Evolutionary conservation across 92 coral and sea anemone genomes (phyloP), one percentile per base, ranked within the genome.

Genomic region (Phenganax marumi): DNA sequence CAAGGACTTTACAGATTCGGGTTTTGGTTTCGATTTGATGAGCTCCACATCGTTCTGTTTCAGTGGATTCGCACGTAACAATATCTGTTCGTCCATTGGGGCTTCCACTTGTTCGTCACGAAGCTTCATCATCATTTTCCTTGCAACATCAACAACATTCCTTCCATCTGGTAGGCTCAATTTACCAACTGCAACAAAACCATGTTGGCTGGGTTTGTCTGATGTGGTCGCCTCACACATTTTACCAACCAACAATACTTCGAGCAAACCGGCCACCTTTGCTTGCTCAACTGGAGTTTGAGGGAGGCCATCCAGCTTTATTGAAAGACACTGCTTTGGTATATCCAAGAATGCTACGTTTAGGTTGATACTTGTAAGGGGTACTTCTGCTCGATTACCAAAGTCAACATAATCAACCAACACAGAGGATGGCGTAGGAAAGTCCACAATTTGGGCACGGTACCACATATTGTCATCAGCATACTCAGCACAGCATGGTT

Each of bases 381-480:
- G 75, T 56, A 95, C 85, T 26, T 88, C 85, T 52, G 92, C 98
- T n/a, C 93, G 87, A 84, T 95, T 95, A 1, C 98, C 98, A 50
- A 95, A 95, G 79, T 95, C 98, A 69, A 95, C 81, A 66, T 95
- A 95, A 75, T 89, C 93, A 50, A 95, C 97, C 96, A 78, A 49
- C 55, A 78, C 83, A 21, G 83, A 61, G 23, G 83, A 78, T 26
- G 47, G 3, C 13, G 83, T 46, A 9, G 83, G 83, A 47, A 78
- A 78, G 46, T 52, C 73, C 25, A 86, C 71, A 33, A 95, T 89
- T 47, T 69, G 53, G 7, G 97, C 98, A 22, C 98, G 85, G 75
- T 95, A 95, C 97, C 97, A 95, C 90, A 89, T 87, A 50, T 89
- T 88, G 85, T 95, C 98, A 68, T 90, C 95, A 10, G 81, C 55